phyloP scores from a whole-genome alignment of 2,888 invertebrate species.

The Tenthredo notha region DNA sequence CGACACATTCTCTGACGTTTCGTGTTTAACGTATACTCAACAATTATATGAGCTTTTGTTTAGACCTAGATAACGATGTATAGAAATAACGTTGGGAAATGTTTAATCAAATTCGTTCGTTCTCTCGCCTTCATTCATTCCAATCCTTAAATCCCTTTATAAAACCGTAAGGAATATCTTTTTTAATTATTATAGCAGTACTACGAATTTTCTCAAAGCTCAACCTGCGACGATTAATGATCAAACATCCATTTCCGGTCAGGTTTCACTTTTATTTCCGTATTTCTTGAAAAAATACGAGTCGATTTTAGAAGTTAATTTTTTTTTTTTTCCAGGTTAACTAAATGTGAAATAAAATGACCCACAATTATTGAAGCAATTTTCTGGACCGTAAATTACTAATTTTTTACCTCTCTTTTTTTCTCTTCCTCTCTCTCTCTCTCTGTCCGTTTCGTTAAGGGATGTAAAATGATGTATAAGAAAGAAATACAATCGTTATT shows the following conservation, averaged over 20 bases:
- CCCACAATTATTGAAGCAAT: neutral
- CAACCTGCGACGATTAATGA: neutral
- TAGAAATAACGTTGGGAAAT: neutral
- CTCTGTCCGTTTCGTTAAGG: neutral
- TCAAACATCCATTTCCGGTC: neutral
- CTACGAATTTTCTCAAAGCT: neutral
- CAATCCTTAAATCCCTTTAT: neutral
- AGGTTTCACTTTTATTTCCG: neutral
- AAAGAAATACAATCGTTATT: neutral
- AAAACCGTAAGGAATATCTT: neutral
- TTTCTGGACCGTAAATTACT: neutral
- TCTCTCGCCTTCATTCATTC: neutral
- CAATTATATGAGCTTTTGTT: conserved; percentile 13
- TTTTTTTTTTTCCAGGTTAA: neutral
- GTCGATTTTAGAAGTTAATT: neutral
- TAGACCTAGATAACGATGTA: neutral
- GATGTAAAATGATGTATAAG: neutral
- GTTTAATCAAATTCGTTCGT: neutral
- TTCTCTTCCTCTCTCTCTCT: neutral
- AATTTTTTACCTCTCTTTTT: neutral
- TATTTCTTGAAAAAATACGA: neutral
- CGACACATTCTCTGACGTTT: conserved; percentile 15
- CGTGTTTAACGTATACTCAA: neutral
- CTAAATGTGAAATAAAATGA: neutral
- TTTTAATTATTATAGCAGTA: neutral